Percentiles rank a stretch among this genome's conserved stretches.
Evolutionary conservation across 1,140 invertebrate species (phyloP).

Genomic region (Nylanderia fulva): DNA sequence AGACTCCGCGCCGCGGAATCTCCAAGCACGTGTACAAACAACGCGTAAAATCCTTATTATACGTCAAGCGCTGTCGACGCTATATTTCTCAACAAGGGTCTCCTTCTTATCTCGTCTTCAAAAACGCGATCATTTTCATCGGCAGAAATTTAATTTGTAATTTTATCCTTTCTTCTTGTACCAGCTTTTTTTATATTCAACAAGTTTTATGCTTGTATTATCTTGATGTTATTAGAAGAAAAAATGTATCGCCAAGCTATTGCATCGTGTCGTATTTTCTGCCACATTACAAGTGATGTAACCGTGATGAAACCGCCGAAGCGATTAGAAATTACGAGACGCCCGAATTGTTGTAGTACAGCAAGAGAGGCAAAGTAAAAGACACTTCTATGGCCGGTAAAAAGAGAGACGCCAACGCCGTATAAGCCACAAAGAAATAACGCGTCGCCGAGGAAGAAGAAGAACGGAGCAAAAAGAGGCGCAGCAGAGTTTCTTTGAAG

Average conservation of each 20-base stretch:
- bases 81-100: not conserved
- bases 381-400: not conserved
- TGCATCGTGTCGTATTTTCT: not conserved
- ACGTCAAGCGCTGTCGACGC: slow-evolving; percentile 25
- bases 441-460: slow-evolving; percentile 29
- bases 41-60: slow-evolving; percentile 55
- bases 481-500: slow-evolving; percentile 73
- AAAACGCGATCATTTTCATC: not conserved
- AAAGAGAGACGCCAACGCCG: slow-evolving; percentile 48
- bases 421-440: slow-evolving; percentile 36
- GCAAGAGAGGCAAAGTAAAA: slow-evolving; percentile 10
- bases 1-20: slow-evolving; percentile 59
- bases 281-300: not conserved
- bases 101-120: not conserved
- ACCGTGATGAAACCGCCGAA: not conserved
- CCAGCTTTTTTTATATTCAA: not conserved
- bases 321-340: slow-evolving; percentile 6
- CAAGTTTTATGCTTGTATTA: too few species aligned
- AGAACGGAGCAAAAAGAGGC: slow-evolving; percentile 57
- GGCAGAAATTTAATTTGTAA: not conserved
- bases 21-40: slow-evolving; percentile 71
- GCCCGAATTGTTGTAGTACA: slow-evolving; percentile 55
- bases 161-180: not conserved
- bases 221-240: too few species aligned
- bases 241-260: not conserved